Conservation (phyloP, 2,113 vertebrate genomes). For the Callithrix jacchus region DNA sequence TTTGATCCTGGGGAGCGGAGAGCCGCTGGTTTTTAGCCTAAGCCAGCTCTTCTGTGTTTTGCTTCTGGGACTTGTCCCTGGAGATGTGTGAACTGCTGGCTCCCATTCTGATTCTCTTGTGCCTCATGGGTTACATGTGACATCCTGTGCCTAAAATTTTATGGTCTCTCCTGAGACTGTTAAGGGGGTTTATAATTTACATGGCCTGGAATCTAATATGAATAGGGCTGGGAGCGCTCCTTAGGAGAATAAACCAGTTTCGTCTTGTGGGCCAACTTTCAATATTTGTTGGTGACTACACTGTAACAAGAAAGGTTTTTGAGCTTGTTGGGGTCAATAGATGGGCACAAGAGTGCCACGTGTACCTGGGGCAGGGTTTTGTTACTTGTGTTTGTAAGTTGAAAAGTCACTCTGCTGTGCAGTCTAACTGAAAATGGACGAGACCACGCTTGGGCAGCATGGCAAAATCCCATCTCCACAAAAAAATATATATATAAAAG, state of each 20-base stretch:
- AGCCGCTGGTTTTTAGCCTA: not conserved
- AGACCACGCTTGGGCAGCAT: too few relatives aligned
- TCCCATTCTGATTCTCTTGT: not conserved
- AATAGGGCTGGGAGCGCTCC: not conserved
- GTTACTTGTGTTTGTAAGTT: not conserved
- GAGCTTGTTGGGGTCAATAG: accelerated
- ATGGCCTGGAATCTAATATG: accelerated
- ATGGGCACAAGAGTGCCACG: accelerated
- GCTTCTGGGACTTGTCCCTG: not conserved
- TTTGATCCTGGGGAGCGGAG: not conserved
- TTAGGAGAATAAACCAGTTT: not conserved
- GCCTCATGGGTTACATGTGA: accelerated
- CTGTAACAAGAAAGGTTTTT: not conserved
- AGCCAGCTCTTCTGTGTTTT: not conserved
- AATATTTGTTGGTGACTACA: not conserved
- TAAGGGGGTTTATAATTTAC: not conserved
- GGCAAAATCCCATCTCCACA: too few relatives aligned
- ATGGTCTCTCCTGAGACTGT: not conserved
- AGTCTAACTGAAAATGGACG: not conserved
- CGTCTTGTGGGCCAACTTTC: not conserved
- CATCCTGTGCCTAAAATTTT: accelerated
- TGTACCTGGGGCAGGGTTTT: accelerated
- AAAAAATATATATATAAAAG: too few relatives aligned
- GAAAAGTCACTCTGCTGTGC: not conserved
- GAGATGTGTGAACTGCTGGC: too few relatives aligned